Evolutionary conservation across 2,888 invertebrate genomes (phyloP), one percentile per base, ranked within the genome.

Genomic region (Eupithecia dodoneata): DNA sequence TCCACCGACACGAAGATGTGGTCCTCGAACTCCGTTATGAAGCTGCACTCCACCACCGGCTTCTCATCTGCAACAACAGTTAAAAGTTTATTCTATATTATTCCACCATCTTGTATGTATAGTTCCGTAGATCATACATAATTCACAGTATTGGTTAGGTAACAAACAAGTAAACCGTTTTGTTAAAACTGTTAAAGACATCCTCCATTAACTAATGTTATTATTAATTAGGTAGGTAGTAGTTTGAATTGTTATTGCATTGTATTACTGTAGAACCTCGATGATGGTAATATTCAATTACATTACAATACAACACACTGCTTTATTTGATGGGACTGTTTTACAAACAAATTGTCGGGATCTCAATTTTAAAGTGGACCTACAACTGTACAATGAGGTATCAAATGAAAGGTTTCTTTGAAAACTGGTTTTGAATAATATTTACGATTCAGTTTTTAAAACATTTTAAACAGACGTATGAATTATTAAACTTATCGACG

Each of bases 1-100:
- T 99, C 99, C 81, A 99, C 99, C 0, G 99, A 99, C 80, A 99
- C 99, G 92, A 98, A 99, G 87, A 99, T 99, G 91, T 99, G 99
- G 92, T 99, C 99, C 90, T 99, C 99, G 93, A 99, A 99, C 93
- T 99, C 99, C 2, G 99, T 99, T 79, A 99, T 98, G 92, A 99
- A 99, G 91, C 98, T 98, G 95, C 99, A 99, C 85, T 99, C 98
- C 49, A 99, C 99, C 72, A 97, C 96, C 2, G 99, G 99, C 90
- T 98, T 98, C 75, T 96, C 96, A 84, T 96, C 97, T 97, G 73
- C 9, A 73, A 30, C 41, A 72, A n/a, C 4, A 65, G 41, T 10
- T 12, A 7, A 30, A 2, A 55, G 45, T 45, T 45, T 45, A 7
- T 44, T 44, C 44, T 44, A 5, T 2, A 44, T 7, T n/a, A n/a